Evolutionary conservation across 2,113 vertebrate genomes (phyloP), one percentile per base, ranked within the genome.

Genomic region (Struthidea cinerea): DNA sequence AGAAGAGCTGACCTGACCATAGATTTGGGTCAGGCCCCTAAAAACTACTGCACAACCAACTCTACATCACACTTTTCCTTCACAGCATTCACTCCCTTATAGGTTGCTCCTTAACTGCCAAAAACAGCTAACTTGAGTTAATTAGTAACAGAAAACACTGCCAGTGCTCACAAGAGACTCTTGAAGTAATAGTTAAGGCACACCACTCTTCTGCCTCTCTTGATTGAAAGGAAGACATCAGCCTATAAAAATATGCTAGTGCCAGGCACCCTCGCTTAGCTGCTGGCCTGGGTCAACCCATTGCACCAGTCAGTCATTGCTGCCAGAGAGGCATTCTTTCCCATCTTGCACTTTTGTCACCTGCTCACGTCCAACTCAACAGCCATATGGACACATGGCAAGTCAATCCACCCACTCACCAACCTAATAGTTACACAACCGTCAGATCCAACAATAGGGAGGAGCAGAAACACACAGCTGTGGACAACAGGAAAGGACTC

Each of bases 301-400:
- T 1, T n/a, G 37, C 44, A 60, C 33, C 30, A 64, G 6, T 6
- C 44, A 71, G 8, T 3, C 35, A 16, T 0, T 13, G 23, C n/a
- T 42, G 44, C 42, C 71, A 47, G 21, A 23, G 11, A 33, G 22
- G 33, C 18, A 32, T 19, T 16, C 33, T 59, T 63, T 35, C 13
- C 44, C 27, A 46, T 11, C 23, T 16, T 63, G 53, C 49, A 41
- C 32, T 61, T 41, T 5, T 33, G 27, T 32, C 19, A 53, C n/a
- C 32, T 39, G 22, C 32, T 61, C 33, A 60, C 6, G 46, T 41
- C 21, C 2, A 0, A 26, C 22, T 61, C 65, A 78, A 28, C 0
- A 0, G 19, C 55, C 55, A 32, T 10, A 64, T 0, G 3, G 42
- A n/a, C 33, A 84, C 8, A 53, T 0, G 2, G n/a, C 28, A 60